These are phyloP conservation scores for Graptemys geographica DNA, from an alignment of 2,797 vertebrate genomes.

Conservation along the genomic window DNA sequence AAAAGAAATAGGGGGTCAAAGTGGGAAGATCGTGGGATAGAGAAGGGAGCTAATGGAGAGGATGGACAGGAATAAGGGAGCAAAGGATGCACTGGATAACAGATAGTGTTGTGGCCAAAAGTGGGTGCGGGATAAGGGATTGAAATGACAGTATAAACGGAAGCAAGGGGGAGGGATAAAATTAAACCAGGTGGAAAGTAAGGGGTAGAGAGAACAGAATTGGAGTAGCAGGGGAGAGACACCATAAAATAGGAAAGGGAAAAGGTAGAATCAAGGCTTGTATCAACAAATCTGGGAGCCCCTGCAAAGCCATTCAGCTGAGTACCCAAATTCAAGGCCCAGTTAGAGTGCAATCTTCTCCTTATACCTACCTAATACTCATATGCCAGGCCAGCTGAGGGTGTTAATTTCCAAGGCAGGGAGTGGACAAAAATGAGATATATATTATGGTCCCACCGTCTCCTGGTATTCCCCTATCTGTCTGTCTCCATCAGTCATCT, in stretches of 20 bases:
- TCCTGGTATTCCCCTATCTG: background rate
- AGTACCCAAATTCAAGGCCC: background rate
- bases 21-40: background rate
- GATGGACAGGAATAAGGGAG: background rate
- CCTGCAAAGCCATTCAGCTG: background rate
- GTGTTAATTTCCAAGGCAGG: background rate
- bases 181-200: background rate
- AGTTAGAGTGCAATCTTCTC: background rate
- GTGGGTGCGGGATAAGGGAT: background rate
- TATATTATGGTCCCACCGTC: background rate
- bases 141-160: background rate
- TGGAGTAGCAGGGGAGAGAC: background rate
- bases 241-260: background rate
- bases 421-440: background rate
- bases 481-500: background rate
- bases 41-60: background rate
- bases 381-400: background rate
- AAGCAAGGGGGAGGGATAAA: fast-evolving
- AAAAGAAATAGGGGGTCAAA: fast-evolving
- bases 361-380: background rate
- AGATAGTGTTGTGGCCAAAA: fast-evolving
- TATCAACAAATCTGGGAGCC: background rate
- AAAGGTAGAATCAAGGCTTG: background rate
- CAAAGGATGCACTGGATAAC: background rate
- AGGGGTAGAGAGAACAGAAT: background rate